phyloP scores from a whole-genome alignment of 2,797 vertebrate genomes.

The Rhinichthys osculus region DNA sequence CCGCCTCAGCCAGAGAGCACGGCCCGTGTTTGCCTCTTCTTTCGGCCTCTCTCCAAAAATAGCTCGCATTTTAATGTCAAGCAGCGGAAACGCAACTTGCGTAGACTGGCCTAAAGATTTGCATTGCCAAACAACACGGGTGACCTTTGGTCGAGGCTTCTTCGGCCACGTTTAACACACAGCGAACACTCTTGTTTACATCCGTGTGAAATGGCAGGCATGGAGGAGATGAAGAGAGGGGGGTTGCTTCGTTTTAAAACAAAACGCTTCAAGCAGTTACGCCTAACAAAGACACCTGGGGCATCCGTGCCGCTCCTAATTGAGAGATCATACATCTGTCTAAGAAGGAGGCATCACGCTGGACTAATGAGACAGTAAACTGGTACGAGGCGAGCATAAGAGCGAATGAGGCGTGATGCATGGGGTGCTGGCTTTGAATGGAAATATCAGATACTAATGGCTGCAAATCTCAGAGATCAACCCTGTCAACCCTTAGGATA shows the following conservation, averaged over 20 bases:
- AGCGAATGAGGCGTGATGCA: neutral
- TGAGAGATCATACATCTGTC: slow-evolving; percentile 77
- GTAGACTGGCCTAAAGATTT: slow-evolving; percentile 71
- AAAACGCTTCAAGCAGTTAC: slow-evolving; percentile 66
- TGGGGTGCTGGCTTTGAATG: slow-evolving; percentile 30
- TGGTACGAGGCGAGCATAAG: slow-evolving; percentile 26
- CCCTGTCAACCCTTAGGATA: slow-evolving; percentile 16
- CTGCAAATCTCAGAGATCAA: slow-evolving; percentile 40
- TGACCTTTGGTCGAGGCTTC: slow-evolving; percentile 77
- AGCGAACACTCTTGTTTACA: slow-evolving; percentile 39
- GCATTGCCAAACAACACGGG: slow-evolving; percentile 72
- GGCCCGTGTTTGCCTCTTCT: slow-evolving; percentile 35
- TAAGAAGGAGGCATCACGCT: slow-evolving; percentile 59
- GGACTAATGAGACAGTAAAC: slow-evolving; percentile 61
- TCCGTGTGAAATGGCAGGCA: slow-evolving; percentile 35
- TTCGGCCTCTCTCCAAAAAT: slow-evolving; percentile 73
- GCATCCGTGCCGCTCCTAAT: slow-evolving; percentile 76
- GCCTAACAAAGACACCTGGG: slow-evolving; percentile 70
- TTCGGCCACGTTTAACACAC: slow-evolving; percentile 53
- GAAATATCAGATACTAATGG: slow-evolving; percentile 41
- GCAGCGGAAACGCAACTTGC: slow-evolving; percentile 59
- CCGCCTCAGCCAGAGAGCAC: slow-evolving; percentile 52
- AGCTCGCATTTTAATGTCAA: slow-evolving; percentile 76
- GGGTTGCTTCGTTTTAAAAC: slow-evolving; percentile 45
- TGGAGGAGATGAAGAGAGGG: slow-evolving; percentile 7